These are phyloP conservation scores for Pimpla rufipes DNA, from an alignment of 2,888 invertebrate species.

Conservation along the genomic window DNA sequence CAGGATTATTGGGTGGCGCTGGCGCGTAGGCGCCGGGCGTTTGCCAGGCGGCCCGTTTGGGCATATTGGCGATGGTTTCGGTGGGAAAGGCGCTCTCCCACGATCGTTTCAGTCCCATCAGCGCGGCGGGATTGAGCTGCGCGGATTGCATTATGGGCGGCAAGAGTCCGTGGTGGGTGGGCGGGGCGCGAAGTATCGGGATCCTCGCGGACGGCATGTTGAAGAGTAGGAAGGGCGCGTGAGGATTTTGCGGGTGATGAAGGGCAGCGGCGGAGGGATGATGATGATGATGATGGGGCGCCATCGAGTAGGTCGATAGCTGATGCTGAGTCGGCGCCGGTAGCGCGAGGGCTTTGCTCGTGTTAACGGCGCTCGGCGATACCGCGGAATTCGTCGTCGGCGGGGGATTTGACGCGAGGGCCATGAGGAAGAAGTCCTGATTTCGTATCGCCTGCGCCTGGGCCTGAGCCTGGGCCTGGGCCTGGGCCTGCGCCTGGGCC, in stretches of 20 bases:
- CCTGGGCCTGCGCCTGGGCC: constrained; percentile 81
- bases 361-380: constrained; percentile 56
- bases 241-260: constrained; percentile 84
- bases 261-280: constrained; percentile 80
- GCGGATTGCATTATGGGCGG: constrained; percentile 78
- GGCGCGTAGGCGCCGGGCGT: constrained; percentile 82
- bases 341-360: constrained; percentile 85
- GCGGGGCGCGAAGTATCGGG: constrained; percentile 82
- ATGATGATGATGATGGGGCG: constrained; percentile 89
- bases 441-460: constrained; percentile 80
- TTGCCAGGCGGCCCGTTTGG: constrained; percentile 83
- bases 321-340: constrained; percentile 86
- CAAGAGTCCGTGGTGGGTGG: constrained; percentile 78
- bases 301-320: constrained; percentile 77
- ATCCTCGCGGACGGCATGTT: constrained; percentile 81
- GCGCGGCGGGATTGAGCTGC: constrained; percentile 84
- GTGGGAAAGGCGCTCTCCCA: constrained; percentile 91
- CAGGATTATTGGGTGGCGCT: constrained; percentile 85
- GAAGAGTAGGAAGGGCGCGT: constrained; percentile 80
- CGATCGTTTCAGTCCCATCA: constrained; percentile 88
- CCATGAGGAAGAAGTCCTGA: constrained; percentile 84
- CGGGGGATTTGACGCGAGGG: constrained; percentile 80
- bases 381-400: constrained; percentile 53
- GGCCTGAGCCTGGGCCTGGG: constrained; percentile 78
- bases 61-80: constrained; percentile 77